Conservation (phyloP, 2,797 vertebrate species). For the Acropternis orthonyx region DNA sequence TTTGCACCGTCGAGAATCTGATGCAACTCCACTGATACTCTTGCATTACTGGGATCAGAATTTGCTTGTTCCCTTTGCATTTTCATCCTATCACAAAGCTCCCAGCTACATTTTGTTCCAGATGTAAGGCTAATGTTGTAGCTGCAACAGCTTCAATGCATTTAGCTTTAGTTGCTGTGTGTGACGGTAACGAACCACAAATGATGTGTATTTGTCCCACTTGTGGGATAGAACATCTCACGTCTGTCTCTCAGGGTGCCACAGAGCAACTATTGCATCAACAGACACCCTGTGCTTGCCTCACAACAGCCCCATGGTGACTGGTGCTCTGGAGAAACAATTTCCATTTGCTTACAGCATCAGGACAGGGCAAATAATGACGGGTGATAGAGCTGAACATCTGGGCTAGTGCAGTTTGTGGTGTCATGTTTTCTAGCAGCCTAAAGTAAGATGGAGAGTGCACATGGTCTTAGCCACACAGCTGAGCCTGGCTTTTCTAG, state of each 20-base stretch:
- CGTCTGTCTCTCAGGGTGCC: background rate
- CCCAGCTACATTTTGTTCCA: background rate
- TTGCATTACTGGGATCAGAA: background rate
- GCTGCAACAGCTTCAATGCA: background rate
- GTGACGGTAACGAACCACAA: background rate
- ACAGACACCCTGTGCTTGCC: fast-evolving
- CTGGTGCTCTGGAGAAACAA: background rate
- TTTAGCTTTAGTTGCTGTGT: background rate
- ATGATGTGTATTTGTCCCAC: background rate
- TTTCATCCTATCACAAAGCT: background rate
- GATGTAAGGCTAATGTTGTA: background rate
- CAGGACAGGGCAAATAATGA: background rate
- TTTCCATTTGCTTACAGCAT: background rate
- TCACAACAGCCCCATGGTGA: fast-evolving
- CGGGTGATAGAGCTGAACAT: fast-evolving
- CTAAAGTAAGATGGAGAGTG: background rate
- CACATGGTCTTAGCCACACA: fast-evolving
- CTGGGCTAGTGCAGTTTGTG: background rate
- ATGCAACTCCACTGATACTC: background rate
- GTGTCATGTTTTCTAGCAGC: fast-evolving
- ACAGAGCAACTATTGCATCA: background rate
- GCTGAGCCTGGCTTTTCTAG: background rate
- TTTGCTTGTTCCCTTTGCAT: background rate
- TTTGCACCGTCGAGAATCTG: fast-evolving
- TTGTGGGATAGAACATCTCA: fast-evolving